Evolutionary conservation across 2,797 vertebrate genomes (phyloP), one percentile per base, ranked within the genome.

Genomic region (Sebastiscus albofasciatus): DNA sequence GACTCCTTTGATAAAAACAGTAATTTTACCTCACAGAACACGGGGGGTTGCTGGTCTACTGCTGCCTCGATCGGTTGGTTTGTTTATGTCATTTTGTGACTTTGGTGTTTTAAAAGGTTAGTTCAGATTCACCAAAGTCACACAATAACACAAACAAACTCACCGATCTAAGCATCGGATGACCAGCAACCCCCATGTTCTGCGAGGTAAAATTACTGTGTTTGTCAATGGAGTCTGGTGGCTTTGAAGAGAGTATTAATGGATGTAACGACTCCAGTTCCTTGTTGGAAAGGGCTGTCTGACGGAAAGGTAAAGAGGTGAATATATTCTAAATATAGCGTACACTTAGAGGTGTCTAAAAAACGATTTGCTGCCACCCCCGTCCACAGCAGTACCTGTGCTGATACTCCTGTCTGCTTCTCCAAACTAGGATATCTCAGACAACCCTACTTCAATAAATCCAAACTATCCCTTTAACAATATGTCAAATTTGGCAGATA

Each of bases 401-500:
- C 18, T 20, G 27, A 14, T 33, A 6, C 29, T 36, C 11, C 6
- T 2, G 60, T 62, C 59, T 61, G 6, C n/a, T 64, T 64, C 33
- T 36, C 59, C 20, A 34, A 34, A n/a, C 29, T 33, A 29, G 27
- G 52, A 39, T n/a, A 13, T 22, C 22, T 65, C 22, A 18, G 1
- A 26, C 34, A 65, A 39, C n/a, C 62, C 22, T 24, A 64, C 4
- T 64, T 65, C 12, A 18, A 26, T 26, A 2, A 24, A 65, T 3
- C 34, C 5, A 4, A 26, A 42, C 36, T 39, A 14, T 22, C n/a
- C 62, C 34, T 39, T 65, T 39, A 71, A 69, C 68, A 75, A 67
- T 60, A 62, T 73, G 75, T 84, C n/a, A 9, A 42, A 82, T 83
- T 34, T 85, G 84, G 87, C 86, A 81, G 88, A 78, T 34, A 61